Percentiles rank a stretch among this genome's conserved stretches.
Evolutionary conservation across 2,888 invertebrate genomes (phyloP).

Genomic region (Plebejus anna): DNA sequence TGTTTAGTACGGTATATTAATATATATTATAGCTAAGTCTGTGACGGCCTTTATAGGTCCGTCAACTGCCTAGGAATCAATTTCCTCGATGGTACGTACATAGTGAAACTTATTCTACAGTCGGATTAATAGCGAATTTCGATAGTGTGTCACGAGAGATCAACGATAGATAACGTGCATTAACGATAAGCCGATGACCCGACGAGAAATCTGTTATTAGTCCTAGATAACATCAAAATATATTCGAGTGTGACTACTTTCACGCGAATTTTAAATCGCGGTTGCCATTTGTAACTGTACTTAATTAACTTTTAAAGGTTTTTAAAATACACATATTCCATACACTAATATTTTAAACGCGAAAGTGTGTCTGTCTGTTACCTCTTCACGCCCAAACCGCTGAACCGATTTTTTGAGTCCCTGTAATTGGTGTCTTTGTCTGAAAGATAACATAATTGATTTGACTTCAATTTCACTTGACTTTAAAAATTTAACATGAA

Average conservation of each 20-base stretch:
- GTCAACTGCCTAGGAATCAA: too few species aligned
- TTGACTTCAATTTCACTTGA: too few species aligned
- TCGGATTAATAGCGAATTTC: not conserved
- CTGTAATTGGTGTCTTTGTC: too few species aligned
- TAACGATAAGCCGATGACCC: slow-evolving; percentile 20
- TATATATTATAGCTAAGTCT: too few species aligned
- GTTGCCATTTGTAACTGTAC: not conserved
- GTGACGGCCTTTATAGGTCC: too few species aligned
- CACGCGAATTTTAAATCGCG: not conserved
- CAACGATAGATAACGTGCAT: not conserved
- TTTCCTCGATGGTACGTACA: not conserved
- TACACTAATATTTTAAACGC: not conserved
- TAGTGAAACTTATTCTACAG: slow-evolving; percentile 11
- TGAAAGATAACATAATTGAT: too few species aligned
- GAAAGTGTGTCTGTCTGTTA: too few species aligned
- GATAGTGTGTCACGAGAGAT: not conserved
- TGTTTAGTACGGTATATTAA: too few species aligned
- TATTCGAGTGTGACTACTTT: not conserved
- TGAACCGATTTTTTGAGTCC: too few species aligned
- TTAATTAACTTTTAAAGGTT: not conserved
- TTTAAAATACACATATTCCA: not conserved
- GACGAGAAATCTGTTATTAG: slow-evolving; percentile 16
- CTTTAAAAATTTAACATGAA: too few species aligned
- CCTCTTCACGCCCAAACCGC: too few species aligned
- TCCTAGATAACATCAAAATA: slow-evolving; percentile 5